Conservation (phyloP, 1,140 invertebrate genomes). For the Drosophila pachea region DNA sequence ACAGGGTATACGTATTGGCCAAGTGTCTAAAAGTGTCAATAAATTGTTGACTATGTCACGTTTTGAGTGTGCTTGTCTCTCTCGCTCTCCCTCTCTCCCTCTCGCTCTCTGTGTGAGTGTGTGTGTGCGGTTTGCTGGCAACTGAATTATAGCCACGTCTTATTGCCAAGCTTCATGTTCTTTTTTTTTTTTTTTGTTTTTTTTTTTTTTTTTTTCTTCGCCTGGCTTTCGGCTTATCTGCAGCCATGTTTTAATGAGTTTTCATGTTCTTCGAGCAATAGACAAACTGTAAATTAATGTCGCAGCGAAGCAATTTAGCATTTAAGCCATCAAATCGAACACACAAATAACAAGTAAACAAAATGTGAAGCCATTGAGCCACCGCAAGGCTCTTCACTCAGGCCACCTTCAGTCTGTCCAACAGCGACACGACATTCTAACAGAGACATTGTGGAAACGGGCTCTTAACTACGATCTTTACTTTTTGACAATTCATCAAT, state of each 20-base stretch:
- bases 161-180: conserved; percentile 13
- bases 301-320: conserved; percentile 37
- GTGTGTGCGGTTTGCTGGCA: conserved; percentile 7
- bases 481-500: conserved; percentile 36
- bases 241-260: conserved; percentile 49
- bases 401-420: conserved; percentile 4
- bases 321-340: conserved; percentile 34
- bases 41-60: conserved; percentile 42
- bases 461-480: conserved; percentile 6
- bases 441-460: not conserved
- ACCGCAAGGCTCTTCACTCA: conserved; percentile 25
- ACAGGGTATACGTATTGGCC: conserved; percentile 36
- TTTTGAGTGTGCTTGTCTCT: conserved; percentile 16
- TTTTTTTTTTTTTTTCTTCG: conserved; percentile 4
- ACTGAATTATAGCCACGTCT: conserved; percentile 41
- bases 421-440: conserved; percentile 6
- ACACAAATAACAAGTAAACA: conserved; percentile 15
- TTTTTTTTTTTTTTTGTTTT: conserved; percentile 2
- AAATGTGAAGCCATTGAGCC: conserved; percentile 12
- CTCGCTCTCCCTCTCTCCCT: too few species aligned
- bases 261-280: conserved; percentile 41
- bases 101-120: too few species aligned
- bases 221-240: conserved; percentile 25
- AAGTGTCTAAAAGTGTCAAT: conserved; percentile 47
- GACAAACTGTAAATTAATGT: conserved; percentile 47